phyloP scores from a whole-genome alignment of 35 echinoderm and acorn worm species.

The Anneissia japonica region DNA sequence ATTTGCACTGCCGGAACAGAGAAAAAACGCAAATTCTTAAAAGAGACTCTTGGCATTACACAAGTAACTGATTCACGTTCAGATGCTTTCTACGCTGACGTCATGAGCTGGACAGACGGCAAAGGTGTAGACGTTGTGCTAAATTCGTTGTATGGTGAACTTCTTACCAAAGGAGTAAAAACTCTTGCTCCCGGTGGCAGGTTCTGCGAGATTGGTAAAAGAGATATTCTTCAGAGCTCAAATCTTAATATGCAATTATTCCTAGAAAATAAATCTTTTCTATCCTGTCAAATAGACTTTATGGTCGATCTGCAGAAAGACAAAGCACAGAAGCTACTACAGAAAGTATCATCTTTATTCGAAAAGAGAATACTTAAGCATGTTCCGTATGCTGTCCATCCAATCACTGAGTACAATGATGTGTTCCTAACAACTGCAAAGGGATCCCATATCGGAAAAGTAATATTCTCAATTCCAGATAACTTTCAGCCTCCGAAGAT shows the following conservation, averaged over 20 bases:
- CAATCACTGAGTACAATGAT: conserved; percentile 31
- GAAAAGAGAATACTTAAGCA: conserved; percentile 14
- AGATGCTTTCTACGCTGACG: conserved; percentile 28
- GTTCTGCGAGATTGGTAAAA: conserved; percentile 46
- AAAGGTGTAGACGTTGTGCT: conserved; percentile 56
- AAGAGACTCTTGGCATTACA: conserved; percentile 19
- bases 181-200: conserved; percentile 40
- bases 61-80: neutral
- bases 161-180: conserved; percentile 16
- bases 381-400: conserved; percentile 5
- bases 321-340: conserved; percentile 12
- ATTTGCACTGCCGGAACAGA: conserved; percentile 42
- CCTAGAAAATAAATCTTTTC: conserved; percentile 39
- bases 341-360: conserved; percentile 26
- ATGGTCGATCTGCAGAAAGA: conserved; percentile 17
- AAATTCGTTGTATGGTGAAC: conserved; percentile 33
- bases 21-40: neutral
- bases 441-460: conserved; percentile 20
- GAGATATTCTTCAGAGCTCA: conserved; percentile 21
- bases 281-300: conserved; percentile 54
- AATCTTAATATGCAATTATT: conserved; percentile 29
- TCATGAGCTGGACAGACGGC: conserved; percentile 29
- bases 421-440: conserved; percentile 6
- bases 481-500: too few relatives aligned
- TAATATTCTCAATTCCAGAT: too few relatives aligned